A percentile compares a stretch with the other conserved stretches of the same genome.
Evolutionary conservation across 2,113 vertebrate species (phyloP).

Genomic region (Nycticryphes semicollaris): DNA sequence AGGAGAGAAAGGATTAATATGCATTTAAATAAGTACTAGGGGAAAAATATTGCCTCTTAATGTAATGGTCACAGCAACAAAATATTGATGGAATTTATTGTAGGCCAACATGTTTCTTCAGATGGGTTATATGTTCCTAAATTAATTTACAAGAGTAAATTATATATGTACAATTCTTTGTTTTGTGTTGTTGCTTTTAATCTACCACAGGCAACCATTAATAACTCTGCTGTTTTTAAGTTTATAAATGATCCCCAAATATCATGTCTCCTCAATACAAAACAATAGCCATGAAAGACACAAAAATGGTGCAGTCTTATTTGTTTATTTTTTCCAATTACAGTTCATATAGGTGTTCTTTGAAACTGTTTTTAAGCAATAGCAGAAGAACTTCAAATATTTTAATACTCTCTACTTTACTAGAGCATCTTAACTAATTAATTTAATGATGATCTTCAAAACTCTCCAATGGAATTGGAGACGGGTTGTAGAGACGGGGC

Average conservation of each 20-base stretch:
- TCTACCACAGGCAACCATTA: background rate
- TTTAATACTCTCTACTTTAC: background rate
- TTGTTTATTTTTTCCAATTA: background rate
- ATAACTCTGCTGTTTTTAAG: background rate
- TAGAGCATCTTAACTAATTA: background rate
- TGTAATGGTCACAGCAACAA: background rate
- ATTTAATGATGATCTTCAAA: background rate
- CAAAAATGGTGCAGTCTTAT: background rate
- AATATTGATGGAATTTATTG: background rate
- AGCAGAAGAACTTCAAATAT: background rate
- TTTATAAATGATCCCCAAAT: background rate
- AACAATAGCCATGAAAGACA: background rate
- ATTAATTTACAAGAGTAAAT: background rate
- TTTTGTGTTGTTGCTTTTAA: background rate
- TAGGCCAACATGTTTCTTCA: background rate
- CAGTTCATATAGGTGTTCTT: background rate
- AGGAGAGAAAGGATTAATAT: background rate
- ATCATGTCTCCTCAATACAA: background rate
- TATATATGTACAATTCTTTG: background rate
- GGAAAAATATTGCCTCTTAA: background rate
- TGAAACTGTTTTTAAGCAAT: background rate
- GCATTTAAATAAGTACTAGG: conserved; percentile 18
- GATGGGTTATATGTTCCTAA: background rate
- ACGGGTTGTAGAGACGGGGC: rapidly evolving
- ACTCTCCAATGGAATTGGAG: background rate